Evolutionary conservation across 1,140 invertebrate species (phyloP), one percentile per base, ranked within the genome.

Genomic region (Halictus rubicundus): DNA sequence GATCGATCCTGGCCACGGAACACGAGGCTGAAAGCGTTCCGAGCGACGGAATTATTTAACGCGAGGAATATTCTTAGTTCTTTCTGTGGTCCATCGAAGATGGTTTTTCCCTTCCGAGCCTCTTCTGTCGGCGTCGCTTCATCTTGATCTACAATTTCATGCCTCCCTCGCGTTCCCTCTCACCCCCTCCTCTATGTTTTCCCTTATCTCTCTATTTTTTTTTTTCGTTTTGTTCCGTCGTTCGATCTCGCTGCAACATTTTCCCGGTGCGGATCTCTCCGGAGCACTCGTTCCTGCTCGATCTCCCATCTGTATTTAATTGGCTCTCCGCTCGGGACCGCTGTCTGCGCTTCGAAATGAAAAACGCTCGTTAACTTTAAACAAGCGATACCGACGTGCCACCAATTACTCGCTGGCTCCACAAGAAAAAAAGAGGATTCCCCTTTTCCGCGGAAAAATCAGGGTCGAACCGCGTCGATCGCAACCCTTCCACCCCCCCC

Each of bases 261-360:
- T 77, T 61, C 61, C 60, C 32, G 39, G 16, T 16, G 23, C n/a
- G 69, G n/a, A 66, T 74, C 52, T 65, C 73, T 68, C 46, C 10
- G 42, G 27, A 69, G 46, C 59, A 65, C 73, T 77, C 52, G 59
- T 81, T 23, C 39, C 49, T 37, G 37, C 49, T 52, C 73, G 66
- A 70, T 81, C 73, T 77, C 49, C 49, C 73, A 61, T 70, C 73
- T 23, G 59, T 54, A 81, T 81, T 76, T 81, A 81, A 81, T 81
- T 77, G 79, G 65, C 60, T 57, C 66, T 77, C 46, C 14, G 42
- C 59, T 32, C 10, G 46, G 61, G 73, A 37, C 49, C 39, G 59
- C 60, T 39, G 49, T 72, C 59, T 54, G 32, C 63, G 42, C 27
- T 65, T 68, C 57, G 42, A 25, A 74, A 74, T 52, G 39, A 75